Conservation (phyloP, 2,797 vertebrate species). For the Poeciliopsis paucimaculata region DNA sequence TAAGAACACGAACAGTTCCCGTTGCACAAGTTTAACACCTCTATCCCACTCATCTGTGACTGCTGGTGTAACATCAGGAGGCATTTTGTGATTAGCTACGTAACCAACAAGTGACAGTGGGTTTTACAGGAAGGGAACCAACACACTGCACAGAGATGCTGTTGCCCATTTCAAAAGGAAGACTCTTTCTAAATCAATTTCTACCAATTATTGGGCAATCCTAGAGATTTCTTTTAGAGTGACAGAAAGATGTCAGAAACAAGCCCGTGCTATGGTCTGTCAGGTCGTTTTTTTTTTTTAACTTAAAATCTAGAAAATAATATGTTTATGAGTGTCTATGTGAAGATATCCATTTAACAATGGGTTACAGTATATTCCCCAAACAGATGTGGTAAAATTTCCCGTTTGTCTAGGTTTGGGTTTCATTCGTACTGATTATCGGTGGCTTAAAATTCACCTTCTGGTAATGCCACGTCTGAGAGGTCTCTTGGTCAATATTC, state of each 20-base stretch:
- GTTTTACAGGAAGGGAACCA: background rate
- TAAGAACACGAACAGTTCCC: background rate
- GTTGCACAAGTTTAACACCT: background rate
- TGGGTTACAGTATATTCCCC: background rate
- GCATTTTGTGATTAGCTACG: slow-evolving; percentile 29
- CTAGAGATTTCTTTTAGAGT: background rate
- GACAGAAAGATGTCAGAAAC: background rate
- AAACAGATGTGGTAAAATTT: background rate
- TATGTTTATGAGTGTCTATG: background rate
- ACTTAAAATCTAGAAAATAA: background rate
- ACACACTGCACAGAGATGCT: slow-evolving; percentile 3
- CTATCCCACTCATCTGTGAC: background rate
- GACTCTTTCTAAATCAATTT: background rate
- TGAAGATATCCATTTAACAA: background rate
- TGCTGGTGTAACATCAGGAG: background rate
- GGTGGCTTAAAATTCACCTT: background rate
- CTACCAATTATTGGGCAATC: background rate
- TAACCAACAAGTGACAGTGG: slow-evolving; percentile 14
- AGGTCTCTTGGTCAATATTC: background rate
- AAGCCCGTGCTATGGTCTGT: background rate
- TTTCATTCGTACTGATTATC: background rate
- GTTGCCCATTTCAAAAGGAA: slow-evolving; percentile 7
- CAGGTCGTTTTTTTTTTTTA: background rate
- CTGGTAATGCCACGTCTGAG: background rate
- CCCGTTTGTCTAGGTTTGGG: background rate